Base-by-base conservation (phyloP, 2,888 invertebrate species). In the Rotaria socialis region DNA sequence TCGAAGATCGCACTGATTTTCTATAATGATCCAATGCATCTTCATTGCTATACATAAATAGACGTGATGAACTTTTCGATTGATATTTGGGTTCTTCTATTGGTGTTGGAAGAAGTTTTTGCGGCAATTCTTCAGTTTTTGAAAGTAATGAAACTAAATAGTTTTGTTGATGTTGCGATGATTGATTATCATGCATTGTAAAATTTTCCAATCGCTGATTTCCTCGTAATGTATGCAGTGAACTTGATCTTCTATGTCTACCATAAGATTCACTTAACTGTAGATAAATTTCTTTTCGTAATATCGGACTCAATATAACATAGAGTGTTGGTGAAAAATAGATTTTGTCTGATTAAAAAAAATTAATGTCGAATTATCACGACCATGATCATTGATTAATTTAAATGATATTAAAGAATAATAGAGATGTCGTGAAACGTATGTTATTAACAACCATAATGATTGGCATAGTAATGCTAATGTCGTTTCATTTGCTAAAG, bases 271-370 rank as follows among this genome's bases (percentile, higher is more conserved):
- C n/a, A 80, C 80, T 24, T 47, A 80, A 47, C 11, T 35, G 41
- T 47, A 7, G n/a, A 11, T 47, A 11, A n/a, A 80, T 80, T 80
- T 80, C 80, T 47, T n/a, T 43, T 80, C 80, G 8, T 11, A 80
- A 47, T 80, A 47, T 80, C 47, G 80, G 35, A 80, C 80, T 80
- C 35, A 80, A 80, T 43, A 80, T 80, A 80, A 80, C 80, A 80
- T 80, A 80, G 2, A 80, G n/a, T 47, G 80, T 47, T 8, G 80
- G 80, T 5, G 47, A 47, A 80, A 80, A 80, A 14, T 80, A 80
- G 47, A 80, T 80, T 80, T 14, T 47, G 14, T 24, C 80, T 1
- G 3, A 80, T 47, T 47, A 80, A 24, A n/a, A 80, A 80, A 47
- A 2, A 24, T 16, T n/a, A 80, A 5, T 47, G 47, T 47, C 11